Evolutionary conservation across 1,140 invertebrate species (phyloP), one percentile per base, ranked within the genome.

Genomic region (Procambarus virginalis): DNA sequence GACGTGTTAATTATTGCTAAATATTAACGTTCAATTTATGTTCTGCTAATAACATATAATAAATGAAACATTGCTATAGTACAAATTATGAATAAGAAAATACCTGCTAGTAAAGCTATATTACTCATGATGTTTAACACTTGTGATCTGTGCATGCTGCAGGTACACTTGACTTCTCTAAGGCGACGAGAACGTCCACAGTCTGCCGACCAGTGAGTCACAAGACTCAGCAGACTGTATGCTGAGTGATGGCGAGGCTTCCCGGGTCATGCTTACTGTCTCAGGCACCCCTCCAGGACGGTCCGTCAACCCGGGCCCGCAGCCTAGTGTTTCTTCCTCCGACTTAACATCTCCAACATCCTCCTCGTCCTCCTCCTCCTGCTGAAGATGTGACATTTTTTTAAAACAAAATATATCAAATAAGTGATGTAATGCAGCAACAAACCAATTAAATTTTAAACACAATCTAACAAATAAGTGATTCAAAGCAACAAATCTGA

Each of bases 101-200:
- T 4, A 17, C 2, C 12, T 4, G 60, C 20, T 17, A 64, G 12
- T 17, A 4, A 17, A 17, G 12, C 12, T 17, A 17, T 10, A 64
- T 20, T 4, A 20, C 12, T 20, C 60, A 17, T 14, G 20, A 2
- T 17, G 60, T 17, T 20, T 4, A 10, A 17, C 60, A 64, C 14
- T 64, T 20, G 60, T 17, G 17, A 17, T 5, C 60, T 12, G 14
- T 20, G 60, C 2, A 20, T 64, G 12, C 17, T 17, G 12, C 60
- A 12, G 60, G 60, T 55, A 55, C 4, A 4, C 10, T 2, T 10
- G 10, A 20, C 12, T 17, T 17, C 4, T 10, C 12, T 20, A 4
- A 10, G 79, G 79, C 8, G 79, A 60, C 20, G 22, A 60, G 79
- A 81, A 60, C 51, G 79, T 60, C 79, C 79, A 81, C 2, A 81